These are phyloP conservation scores for Hypocryptadius cinnamomeus DNA, from an alignment of 2,113 vertebrate genomes.

Conservation along the genomic window DNA sequence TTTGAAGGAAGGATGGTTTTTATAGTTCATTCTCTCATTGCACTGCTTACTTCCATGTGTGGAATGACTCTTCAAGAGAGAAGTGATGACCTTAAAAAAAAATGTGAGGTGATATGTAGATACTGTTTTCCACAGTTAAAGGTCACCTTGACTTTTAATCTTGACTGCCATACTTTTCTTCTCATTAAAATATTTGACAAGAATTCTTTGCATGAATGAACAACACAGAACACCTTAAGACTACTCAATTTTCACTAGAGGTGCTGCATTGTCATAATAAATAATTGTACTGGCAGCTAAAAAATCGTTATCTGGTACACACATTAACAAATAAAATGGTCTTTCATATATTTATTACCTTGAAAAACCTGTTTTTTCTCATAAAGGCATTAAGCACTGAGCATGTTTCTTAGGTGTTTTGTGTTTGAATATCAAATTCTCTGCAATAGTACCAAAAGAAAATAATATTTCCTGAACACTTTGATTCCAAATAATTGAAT, in stretches of 20 bases:
- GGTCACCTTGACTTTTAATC: constrained; percentile 73
- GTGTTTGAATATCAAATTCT: neutral
- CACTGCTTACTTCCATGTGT: neutral
- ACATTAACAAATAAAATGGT: neutral
- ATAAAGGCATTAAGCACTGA: neutral
- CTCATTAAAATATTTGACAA: constrained; percentile 80
- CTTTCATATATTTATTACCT: neutral
- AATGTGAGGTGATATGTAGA: constrained; percentile 40
- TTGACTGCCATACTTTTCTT: constrained; percentile 63
- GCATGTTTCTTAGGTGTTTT: neutral
- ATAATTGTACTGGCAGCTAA: constrained; percentile 28
- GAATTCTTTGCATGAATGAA: constrained; percentile 70
- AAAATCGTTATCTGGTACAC: constrained; percentile 31
- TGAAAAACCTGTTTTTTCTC: neutral
- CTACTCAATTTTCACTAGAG: constrained; percentile 37
- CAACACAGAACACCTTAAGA: constrained; percentile 51
- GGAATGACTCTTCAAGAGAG: constrained; percentile 2
- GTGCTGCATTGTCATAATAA: constrained; percentile 25
- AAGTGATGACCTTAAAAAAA: constrained; percentile 52
- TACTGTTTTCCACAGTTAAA: constrained; percentile 56
- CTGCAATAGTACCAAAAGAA: neutral
- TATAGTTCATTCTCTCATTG: neutral
- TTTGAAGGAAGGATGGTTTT: neutral
- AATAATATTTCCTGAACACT: neutral
- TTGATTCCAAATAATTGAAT: constrained; percentile 6